Evolutionary conservation across 2,113 vertebrate species (phyloP).

Genomic region (Sinocyclocheilus grahami): DNA sequence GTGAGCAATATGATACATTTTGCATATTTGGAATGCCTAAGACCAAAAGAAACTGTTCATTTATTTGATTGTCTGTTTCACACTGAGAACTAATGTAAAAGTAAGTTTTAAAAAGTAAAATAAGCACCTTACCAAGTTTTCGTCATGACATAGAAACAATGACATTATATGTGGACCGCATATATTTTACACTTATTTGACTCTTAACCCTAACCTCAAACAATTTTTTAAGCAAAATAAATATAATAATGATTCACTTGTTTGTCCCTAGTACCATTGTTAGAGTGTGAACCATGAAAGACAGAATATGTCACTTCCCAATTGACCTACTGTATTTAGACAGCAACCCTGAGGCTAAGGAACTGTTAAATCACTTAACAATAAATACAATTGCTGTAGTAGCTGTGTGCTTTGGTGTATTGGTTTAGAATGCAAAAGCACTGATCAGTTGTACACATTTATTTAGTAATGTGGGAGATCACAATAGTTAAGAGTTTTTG

Average conservation of each 20-base stretch:
- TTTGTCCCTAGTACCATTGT: background rate
- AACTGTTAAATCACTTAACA: slow-evolving; percentile 56
- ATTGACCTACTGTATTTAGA: slow-evolving; percentile 49
- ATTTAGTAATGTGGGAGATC: background rate
- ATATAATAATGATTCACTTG: background rate
- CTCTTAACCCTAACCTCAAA: no score
- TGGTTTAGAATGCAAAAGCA: background rate
- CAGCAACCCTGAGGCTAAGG: slow-evolving; percentile 52
- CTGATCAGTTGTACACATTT: background rate
- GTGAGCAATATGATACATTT: no score
- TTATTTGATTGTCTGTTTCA: no score
- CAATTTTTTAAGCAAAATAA: no score
- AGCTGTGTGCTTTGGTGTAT: background rate
- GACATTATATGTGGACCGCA: no score
- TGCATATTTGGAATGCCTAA: no score
- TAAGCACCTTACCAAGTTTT: background rate
- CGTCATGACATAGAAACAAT: no score
- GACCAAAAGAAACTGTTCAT: background rate
- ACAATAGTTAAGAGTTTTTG: slow-evolving; percentile 36
- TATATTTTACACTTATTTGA: no score
- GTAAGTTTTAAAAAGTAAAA: no score
- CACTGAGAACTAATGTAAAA: background rate
- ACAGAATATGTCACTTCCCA: slow-evolving; percentile 46
- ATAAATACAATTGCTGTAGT: slow-evolving; percentile 54
- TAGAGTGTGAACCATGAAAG: slow-evolving; percentile 16